Percentiles rank a stretch among this genome's conserved stretches.
These are phyloP conservation scores for Exephanes ischioxanthus DNA, from an alignment of 2,888 invertebrate genomes.

Conservation along the genomic window DNA sequence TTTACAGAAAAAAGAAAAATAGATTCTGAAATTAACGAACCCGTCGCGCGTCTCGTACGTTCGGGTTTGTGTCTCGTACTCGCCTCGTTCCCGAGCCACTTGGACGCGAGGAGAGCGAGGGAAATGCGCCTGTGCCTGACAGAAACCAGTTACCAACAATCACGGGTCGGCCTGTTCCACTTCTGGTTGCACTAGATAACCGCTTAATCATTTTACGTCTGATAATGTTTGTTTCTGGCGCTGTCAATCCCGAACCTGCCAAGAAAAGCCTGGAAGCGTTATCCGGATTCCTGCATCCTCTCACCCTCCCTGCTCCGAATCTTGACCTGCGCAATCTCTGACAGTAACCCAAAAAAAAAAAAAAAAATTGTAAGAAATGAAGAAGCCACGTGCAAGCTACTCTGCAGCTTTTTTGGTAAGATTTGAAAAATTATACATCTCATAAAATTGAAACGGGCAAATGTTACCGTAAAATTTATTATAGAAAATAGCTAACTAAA, in stretches of 20 bases:
- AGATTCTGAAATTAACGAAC: conserved; percentile 55
- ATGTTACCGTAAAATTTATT: too few species aligned
- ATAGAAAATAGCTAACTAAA: too few species aligned
- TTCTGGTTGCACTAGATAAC: conserved; percentile 58
- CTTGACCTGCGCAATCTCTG: not conserved
- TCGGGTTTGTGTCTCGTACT: conserved; percentile 38
- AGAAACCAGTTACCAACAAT: conserved; percentile 59
- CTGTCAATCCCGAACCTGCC: conserved; percentile 16
- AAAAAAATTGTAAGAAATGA: too few species aligned
- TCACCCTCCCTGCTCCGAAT: not conserved
- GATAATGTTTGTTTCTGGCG: conserved; percentile 51
- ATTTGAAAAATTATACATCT: too few species aligned
- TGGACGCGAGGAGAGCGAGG: conserved; percentile 27
- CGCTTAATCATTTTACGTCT: conserved; percentile 60
- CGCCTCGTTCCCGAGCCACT: conserved; percentile 40
- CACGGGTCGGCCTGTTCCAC: conserved; percentile 62
- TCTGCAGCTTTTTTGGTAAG: too few species aligned
- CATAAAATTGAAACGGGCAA: too few species aligned
- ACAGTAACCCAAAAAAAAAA: not conserved
- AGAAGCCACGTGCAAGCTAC: too few species aligned
- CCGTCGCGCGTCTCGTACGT: conserved; percentile 39
- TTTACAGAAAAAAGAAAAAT: conserved; percentile 8
- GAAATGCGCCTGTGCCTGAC: conserved; percentile 53
- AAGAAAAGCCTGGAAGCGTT: not conserved
- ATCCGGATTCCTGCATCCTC: not conserved